Conservation (phyloP, 2,797 vertebrate genomes). For the Argentina silus region DNA sequence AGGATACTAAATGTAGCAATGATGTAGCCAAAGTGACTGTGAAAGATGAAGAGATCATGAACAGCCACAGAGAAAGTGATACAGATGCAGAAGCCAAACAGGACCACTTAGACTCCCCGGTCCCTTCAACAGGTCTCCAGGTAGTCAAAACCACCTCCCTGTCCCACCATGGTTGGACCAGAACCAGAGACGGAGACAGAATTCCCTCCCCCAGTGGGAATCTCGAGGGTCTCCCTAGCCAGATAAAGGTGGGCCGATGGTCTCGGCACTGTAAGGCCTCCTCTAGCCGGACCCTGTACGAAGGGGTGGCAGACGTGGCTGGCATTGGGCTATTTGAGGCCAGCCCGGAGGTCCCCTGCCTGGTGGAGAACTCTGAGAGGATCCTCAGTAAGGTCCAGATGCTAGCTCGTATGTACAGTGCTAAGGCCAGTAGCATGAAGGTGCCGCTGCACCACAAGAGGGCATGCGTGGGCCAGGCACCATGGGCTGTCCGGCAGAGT, state of each 20-base stretch:
- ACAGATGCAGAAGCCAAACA: conserved; percentile 8
- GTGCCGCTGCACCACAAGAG: conserved; percentile 77
- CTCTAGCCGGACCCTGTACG: conserved; percentile 59
- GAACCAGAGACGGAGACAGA: conserved; percentile 19
- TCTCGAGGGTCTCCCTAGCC: conserved; percentile 50
- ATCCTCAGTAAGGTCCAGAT: conserved; percentile 89
- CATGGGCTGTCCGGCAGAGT: conserved; percentile 32
- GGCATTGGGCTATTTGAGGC: conserved; percentile 74
- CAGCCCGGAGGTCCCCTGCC: conserved; percentile 62
- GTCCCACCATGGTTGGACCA: conserved; percentile 29
- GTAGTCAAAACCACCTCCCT: conserved; percentile 8
- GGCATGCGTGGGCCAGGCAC: conserved; percentile 31
- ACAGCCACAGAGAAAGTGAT: neutral
- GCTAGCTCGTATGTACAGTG: conserved; percentile 86
- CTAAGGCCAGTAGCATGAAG: conserved; percentile 83
- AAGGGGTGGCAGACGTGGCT: conserved; percentile 62
- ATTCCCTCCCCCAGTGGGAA: conserved; percentile 24
- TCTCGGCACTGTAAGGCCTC: conserved; percentile 65
- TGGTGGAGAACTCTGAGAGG: conserved; percentile 82
- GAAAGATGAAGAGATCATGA: conserved; percentile 5
- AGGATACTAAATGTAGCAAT: conserved; percentile 30
- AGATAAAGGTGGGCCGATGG: conserved; percentile 65
- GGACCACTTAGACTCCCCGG: conserved; percentile 12
- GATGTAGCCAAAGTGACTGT: conserved; percentile 29
- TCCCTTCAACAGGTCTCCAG: conserved; percentile 11